Conservation (phyloP, 2,888 invertebrate genomes). For the Venusia cambrica region DNA sequence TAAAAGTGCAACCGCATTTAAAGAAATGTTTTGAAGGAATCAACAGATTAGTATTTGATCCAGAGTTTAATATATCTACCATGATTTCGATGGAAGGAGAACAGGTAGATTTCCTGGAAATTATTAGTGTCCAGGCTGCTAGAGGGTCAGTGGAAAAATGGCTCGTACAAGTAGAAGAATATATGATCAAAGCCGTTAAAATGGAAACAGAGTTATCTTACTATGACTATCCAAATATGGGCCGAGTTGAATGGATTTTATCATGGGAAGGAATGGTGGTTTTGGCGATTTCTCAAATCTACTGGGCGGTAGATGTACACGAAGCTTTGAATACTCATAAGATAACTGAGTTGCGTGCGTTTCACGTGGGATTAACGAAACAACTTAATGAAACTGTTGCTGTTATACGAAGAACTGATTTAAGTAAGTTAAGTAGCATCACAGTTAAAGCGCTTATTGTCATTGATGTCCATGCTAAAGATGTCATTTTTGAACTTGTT, state of each 20-base stretch:
- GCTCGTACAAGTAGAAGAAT: constrained; percentile 90
- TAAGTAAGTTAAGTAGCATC: constrained; percentile 86
- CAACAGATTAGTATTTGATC: constrained; percentile 86
- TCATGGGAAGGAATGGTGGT: constrained; percentile 93
- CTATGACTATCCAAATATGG: constrained; percentile 80
- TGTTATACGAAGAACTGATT: constrained; percentile 85
- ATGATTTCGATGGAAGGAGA: constrained; percentile 91
- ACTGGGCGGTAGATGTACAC: constrained; percentile 91
- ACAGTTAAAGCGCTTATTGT: constrained; percentile 91
- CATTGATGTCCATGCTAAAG: constrained; percentile 92
- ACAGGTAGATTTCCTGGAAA: constrained; percentile 82
- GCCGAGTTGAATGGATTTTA: constrained; percentile 85
- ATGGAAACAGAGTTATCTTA: constrained; percentile 85
- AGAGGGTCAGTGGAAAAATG: constrained; percentile 93
- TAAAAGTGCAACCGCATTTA: constrained; percentile 91
- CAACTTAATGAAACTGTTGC: constrained; percentile 89
- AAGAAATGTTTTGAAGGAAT: constrained; percentile 95
- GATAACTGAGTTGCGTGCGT: constrained; percentile 76
- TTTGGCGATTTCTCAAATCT: constrained; percentile 88
- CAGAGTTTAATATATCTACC: constrained; percentile 85
- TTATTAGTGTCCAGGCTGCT: constrained; percentile 85
- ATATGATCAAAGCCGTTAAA: constrained; percentile 88
- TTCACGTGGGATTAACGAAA: constrained; percentile 75
- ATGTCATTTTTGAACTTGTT: constrained; percentile 86
- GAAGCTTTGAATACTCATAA: constrained; percentile 83